Base-by-base conservation (phyloP, 2,797 vertebrate species). In the Arrhamphus sclerolepis region DNA sequence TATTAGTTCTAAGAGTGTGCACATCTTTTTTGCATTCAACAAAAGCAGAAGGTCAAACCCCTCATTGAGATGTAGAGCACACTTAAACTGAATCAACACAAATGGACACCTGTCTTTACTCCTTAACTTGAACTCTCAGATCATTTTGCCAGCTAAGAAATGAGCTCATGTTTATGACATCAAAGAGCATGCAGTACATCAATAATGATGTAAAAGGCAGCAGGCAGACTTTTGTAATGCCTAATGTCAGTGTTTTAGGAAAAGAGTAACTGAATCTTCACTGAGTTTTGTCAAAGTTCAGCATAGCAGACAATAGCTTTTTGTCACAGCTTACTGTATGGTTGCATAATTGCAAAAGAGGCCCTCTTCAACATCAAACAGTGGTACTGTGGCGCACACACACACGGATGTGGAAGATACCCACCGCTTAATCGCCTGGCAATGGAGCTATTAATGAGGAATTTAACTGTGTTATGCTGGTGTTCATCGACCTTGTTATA, bases 11-110 rank as follows among this genome's bases (percentile, higher is more conserved):
- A 54, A 34, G 9, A 34, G 8, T 34, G 31, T 10, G 13, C 31
- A 40, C 17, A 56, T 71, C 51, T 57, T 56, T 50, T 85, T 66
- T 73, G 52, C 75, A 82, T 78, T 75, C 31, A 65, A 59, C 46
- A 72, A 63, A 80, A 53, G 52, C 40, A 67, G 70, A 84, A 82
- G 69, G 84, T 82, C 70, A 72, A 74, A 65, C 1, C 19, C 39
- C 51, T 65, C 56, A 78, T 65, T 77, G 57, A 82, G 63, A 78
- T 74, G 55, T 70, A 66, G 47, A 31, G 53, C 63, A 65, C 57
- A 68, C 40, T 52, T 34, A 21, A 74, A 73, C 38, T 62, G 46
- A 71, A 44, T 39, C 17, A 8, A 62, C 44, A 80, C 47, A 54
- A 80, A 77, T 49, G 17, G 39, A 46, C 43, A 67, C 53, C 58